Evolutionary conservation across 1,140 invertebrate species (phyloP).

Genomic region (Nixonia krombeini): DNA sequence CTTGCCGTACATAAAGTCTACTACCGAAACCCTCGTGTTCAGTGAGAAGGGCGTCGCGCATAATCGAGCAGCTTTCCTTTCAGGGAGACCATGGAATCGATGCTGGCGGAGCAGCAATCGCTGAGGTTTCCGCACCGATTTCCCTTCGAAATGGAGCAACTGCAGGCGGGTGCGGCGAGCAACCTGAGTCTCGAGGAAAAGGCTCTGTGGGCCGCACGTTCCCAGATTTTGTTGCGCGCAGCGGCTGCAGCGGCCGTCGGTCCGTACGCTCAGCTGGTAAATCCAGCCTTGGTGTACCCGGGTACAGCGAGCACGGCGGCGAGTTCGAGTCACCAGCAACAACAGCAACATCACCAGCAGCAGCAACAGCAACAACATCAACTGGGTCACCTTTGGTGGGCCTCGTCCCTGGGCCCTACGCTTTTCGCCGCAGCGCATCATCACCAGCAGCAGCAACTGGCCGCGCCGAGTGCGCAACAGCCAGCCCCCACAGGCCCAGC

Average conservation of each 20-base stretch:
- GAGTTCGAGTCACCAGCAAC: slow-evolving; percentile 56
- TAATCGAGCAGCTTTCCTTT: slow-evolving; percentile 70
- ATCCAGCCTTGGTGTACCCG: slow-evolving; percentile 66
- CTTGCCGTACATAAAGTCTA: no score
- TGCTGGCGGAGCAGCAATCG: slow-evolving; percentile 84
- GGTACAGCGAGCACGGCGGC: slow-evolving; percentile 56
- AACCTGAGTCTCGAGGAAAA: slow-evolving; percentile 84
- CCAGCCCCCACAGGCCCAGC: slow-evolving; percentile 57
- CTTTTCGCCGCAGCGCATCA: slow-evolving; percentile 67
- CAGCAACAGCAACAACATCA: slow-evolving; percentile 63
- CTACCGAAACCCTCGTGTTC: not conserved
- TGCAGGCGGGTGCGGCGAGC: slow-evolving; percentile 72
- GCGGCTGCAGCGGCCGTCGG: slow-evolving; percentile 76
- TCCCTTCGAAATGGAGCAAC: slow-evolving; percentile 81
- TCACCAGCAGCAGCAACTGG: slow-evolving; percentile 61
- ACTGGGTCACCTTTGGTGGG: slow-evolving; percentile 67
- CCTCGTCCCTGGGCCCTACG: slow-evolving; percentile 65
- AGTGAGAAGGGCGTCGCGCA: slow-evolving; percentile 39
- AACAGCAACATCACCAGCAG: slow-evolving; percentile 55
- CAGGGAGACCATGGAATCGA: slow-evolving; percentile 88
- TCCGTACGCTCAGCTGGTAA: slow-evolving; percentile 72
- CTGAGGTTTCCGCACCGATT: slow-evolving; percentile 79
- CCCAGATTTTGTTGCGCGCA: slow-evolving; percentile 77
- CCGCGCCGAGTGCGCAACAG: slow-evolving; percentile 57
- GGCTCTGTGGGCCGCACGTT: slow-evolving; percentile 78